Conservation (phyloP, 2,888 invertebrate genomes). For the Agonopterix alstromeriana region DNA sequence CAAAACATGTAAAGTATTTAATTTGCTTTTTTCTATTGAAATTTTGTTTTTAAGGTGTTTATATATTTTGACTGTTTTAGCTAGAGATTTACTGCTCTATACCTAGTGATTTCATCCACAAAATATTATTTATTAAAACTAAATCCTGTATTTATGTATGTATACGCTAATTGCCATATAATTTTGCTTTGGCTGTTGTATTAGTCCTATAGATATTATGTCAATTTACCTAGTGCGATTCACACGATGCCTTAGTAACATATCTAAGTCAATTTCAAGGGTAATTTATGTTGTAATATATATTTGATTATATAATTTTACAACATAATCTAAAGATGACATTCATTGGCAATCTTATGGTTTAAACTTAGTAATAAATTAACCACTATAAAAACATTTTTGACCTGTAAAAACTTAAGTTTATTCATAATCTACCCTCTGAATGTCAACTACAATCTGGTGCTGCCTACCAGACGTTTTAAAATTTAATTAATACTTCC, state of each 20-base stretch:
- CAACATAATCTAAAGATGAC: background rate
- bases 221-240: constrained; percentile 71
- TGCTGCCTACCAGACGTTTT: background rate
- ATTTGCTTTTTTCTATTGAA: constrained; percentile 53
- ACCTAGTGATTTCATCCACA: constrained; percentile 27
- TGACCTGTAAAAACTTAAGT: too few relatives aligned
- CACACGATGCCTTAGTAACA: constrained; percentile 77
- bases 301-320: constrained; percentile 14
- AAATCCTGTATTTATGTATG: constrained; percentile 29
- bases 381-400: too few relatives aligned
- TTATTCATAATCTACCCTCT: too few relatives aligned
- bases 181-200: constrained; percentile 73
- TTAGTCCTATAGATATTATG: constrained; percentile 61
- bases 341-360: constrained; percentile 3
- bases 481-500: constrained; percentile 1
- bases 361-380: too few relatives aligned
- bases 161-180: constrained; percentile 57
- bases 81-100: constrained; percentile 31
- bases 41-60: constrained; percentile 50
- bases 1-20: constrained; percentile 56
- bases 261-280: constrained; percentile 75
- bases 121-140: constrained; percentile 27
- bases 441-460: background rate
- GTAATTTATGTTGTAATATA: constrained; percentile 52
- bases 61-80: constrained; percentile 67